Evolutionary conservation across 2,113 vertebrate genomes (phyloP), one percentile per base, ranked within the genome.

Genomic region (Oreochromis aureus): DNA sequence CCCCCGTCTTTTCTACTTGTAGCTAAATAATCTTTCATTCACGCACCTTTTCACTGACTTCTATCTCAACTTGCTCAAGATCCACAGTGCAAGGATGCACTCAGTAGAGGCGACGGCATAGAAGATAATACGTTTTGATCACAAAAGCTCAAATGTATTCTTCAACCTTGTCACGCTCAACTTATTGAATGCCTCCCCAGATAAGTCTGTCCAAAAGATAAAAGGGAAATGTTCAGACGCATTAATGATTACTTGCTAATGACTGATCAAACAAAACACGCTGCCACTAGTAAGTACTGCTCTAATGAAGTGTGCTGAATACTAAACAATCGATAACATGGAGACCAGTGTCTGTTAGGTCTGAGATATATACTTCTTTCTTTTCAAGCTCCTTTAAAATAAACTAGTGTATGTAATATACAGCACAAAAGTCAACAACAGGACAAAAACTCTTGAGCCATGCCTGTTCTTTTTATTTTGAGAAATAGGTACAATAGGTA

Each of bases 171-270:
- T 59, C 79, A 51, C 48, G 13, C 48, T 63, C 44, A 53, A 89
- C 58, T 82, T 78, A 92, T 79, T n/a, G 81, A 91, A 71, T 13
- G 84, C 6, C 84, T 91, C 79, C 46, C 41, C 41, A 76, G 89
- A 91, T 87, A 86, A 88, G 46, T 85, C 81, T 51, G 34, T 86
- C 46, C 46, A 32, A 71, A 89, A 91, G 81, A 94, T 89, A 87
- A 91, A 93, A 90, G 80, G 27, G 30, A 92, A 86, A 92, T 89
- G 89, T 91, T 89, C 89, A 87, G 87, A 91, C 71, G 44, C 87
- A 58, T 88, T 91, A 92, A 92, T 89, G 90, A 93, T 94, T 89
- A 24, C 82, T 80, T 54, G 81, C 88, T 92, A 93, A 94, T 90
- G 86, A 89, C 80, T 88, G 90, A 93, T 92, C 93, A 93, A 93